These are phyloP conservation scores for Ceratitis capitata DNA, from an alignment of 1,140 invertebrate genomes.

Conservation along the genomic window DNA sequence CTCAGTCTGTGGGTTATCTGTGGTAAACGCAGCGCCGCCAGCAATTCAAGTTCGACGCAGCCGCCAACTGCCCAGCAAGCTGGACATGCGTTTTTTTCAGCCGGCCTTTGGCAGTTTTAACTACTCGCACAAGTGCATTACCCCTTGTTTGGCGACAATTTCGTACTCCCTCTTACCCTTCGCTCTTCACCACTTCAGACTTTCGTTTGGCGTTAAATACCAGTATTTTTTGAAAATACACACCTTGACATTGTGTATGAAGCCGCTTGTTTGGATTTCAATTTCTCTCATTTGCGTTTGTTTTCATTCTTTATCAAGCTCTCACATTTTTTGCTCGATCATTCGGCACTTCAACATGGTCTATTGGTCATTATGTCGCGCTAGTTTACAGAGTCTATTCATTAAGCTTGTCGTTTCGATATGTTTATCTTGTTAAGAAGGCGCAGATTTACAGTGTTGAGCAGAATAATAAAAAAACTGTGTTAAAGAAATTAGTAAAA, in stretches of 20 bases:
- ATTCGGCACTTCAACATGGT: not conserved
- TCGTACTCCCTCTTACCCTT: not conserved
- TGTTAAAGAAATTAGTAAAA: too few species aligned
- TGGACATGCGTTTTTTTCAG: not conserved
- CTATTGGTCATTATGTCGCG: not conserved
- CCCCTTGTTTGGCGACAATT: not conserved
- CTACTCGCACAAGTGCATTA: too few species aligned
- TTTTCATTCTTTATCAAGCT: not conserved
- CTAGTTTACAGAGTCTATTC: not conserved
- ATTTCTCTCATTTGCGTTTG: constrained; percentile 1
- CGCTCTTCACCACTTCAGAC: not conserved
- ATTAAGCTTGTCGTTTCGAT: not conserved
- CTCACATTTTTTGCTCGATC: not conserved
- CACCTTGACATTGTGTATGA: not conserved
- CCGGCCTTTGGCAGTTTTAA: not conserved
- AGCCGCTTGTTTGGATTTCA: not conserved
- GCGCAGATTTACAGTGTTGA: not conserved
- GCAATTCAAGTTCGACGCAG: not conserved
- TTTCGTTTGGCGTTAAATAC: not conserved
- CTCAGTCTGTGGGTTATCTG: not conserved
- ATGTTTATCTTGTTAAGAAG: not conserved
- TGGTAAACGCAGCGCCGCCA: not conserved
- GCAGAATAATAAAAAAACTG: too few species aligned
- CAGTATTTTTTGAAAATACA: not conserved
- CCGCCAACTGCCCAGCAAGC: not conserved